Evolutionary conservation across 2,888 invertebrate species (phyloP).

Genomic region (Drosophila neonasuta): DNA sequence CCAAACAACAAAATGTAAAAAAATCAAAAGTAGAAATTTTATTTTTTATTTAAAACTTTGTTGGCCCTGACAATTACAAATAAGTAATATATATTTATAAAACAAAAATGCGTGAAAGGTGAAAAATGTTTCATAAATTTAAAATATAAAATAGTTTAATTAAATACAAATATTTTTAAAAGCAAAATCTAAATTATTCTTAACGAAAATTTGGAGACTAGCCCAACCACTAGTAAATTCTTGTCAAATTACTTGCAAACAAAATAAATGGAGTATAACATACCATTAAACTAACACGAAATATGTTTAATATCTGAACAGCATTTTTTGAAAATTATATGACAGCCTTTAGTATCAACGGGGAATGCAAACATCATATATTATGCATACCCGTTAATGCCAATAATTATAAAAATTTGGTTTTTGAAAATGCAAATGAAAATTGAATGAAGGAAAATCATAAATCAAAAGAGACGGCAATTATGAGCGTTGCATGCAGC

Average conservation of each 20-base stretch:
- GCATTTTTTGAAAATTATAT: neutral
- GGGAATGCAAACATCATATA: neutral
- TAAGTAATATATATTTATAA: neutral
- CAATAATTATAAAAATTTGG: slow-evolving; percentile 1
- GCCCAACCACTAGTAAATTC: too few species aligned
- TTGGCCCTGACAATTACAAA: neutral
- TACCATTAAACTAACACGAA: too few species aligned
- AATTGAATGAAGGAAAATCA: slow-evolving; percentile 8
- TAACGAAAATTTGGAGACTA: too few species aligned
- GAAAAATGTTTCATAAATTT: neutral
- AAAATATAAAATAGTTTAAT: too few species aligned
- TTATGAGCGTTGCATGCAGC: slow-evolving; percentile 15
- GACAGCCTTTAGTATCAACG: neutral
- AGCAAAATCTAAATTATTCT: too few species aligned
- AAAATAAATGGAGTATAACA: too few species aligned
- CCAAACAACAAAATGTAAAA: slow-evolving; percentile 5
- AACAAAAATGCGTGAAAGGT: too few species aligned
- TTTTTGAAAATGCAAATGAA: slow-evolving; percentile 12
- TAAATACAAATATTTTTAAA: too few species aligned
- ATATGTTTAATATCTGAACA: neutral
- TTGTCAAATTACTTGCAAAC: too few species aligned
- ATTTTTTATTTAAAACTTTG: neutral
- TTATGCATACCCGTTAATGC: neutral
- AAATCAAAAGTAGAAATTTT: neutral
- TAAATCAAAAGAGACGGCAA: slow-evolving; percentile 36